Conservation (phyloP, 1,140 invertebrate genomes). For the Callitettix versicolor region DNA sequence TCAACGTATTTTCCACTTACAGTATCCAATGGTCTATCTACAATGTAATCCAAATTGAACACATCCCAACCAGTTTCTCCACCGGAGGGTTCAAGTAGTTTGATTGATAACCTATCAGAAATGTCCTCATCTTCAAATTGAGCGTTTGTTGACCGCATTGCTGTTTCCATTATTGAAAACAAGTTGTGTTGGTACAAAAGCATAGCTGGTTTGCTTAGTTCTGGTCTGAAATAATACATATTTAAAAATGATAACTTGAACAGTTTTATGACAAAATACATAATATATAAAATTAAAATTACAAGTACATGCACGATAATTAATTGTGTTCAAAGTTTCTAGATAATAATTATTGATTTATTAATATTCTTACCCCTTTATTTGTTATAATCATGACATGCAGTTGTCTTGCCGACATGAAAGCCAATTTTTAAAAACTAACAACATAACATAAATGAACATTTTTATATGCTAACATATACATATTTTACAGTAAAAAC, state of each 20-base stretch:
- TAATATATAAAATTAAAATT: not conserved
- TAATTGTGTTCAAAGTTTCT: not conserved
- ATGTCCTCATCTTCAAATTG: conserved; percentile 89
- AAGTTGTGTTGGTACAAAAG: conserved; percentile 81
- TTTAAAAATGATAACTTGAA: conserved; percentile 12
- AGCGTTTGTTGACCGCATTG: conserved; percentile 86
- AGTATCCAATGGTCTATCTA: conserved; percentile 86
- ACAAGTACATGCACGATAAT: not conserved
- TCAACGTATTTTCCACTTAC: no score
- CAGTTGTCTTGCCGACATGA: no score
- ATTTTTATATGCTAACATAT: not conserved
- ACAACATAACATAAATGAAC: not conserved
- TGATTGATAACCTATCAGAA: conserved; percentile 74
- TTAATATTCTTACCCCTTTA: not conserved
- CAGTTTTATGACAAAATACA: not conserved
- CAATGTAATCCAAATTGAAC: conserved; percentile 86
- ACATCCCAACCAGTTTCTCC: conserved; percentile 91
- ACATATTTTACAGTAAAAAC: no score
- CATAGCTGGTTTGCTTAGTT: conserved; percentile 80
- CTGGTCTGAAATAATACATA: conserved; percentile 48
- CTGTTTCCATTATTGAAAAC: conserved; percentile 79
- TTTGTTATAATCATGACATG: no score
- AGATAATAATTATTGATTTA: not conserved
- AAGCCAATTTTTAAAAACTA: no score
- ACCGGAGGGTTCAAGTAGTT: conserved; percentile 62